Percentiles rank a stretch among this genome's conserved stretches.
These are phyloP conservation scores for Molossus molossus DNA, from an alignment of 2,797 vertebrate species.

Conservation along the genomic window DNA sequence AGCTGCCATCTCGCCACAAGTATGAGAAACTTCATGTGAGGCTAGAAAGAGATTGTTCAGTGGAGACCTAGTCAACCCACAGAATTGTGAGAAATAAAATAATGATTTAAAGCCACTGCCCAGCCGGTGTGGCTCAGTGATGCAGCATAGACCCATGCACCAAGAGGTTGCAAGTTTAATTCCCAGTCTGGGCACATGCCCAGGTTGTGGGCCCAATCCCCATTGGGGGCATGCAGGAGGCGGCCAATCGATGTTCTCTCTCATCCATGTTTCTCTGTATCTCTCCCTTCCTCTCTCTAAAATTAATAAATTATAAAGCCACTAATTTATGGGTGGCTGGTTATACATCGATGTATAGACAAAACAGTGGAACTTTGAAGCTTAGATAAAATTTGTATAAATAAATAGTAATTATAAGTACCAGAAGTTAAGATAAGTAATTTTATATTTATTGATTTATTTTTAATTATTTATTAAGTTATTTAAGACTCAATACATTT, in stretches of 20 bases:
- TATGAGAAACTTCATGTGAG: not conserved
- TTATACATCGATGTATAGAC: not conserved
- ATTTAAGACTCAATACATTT: not conserved
- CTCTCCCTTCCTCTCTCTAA: too few species aligned
- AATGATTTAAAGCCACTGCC: not conserved
- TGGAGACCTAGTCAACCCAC: not conserved
- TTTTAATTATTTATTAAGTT: not conserved
- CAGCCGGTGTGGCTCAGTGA: too few species aligned
- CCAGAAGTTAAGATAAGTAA: not conserved
- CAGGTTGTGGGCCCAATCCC: too few species aligned
- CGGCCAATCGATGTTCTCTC: too few species aligned
- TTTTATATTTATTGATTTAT: not conserved
- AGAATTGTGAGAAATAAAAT: constrained; percentile 38
- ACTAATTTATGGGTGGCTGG: not conserved
- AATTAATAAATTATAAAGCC: not conserved
- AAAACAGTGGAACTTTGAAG: not conserved
- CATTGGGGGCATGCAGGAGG: too few species aligned
- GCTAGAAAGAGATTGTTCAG: not conserved
- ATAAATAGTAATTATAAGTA: not conserved
- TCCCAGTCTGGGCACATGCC: too few species aligned
- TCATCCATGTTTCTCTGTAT: too few species aligned
- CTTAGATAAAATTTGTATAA: not conserved
- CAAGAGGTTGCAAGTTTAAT: too few species aligned
- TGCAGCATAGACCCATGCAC: too few species aligned
- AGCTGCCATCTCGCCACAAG: not conserved